Percentiles rank a stretch among this genome's conserved stretches.
Conservation (phyloP, 2,113 vertebrate species). For the Chaenocephalus aceratus region DNA sequence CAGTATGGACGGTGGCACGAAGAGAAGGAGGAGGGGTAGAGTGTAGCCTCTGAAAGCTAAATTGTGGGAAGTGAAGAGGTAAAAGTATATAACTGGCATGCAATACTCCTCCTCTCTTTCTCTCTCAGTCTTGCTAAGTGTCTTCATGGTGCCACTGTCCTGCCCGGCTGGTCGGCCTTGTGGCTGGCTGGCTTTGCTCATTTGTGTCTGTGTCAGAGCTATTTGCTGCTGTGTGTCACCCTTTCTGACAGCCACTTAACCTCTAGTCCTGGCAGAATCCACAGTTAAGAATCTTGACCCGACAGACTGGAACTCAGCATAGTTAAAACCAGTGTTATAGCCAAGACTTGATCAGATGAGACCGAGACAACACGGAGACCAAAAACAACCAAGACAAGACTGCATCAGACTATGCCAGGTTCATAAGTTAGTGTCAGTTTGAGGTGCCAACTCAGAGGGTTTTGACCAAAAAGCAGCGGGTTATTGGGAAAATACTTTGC, state of each 20-base stretch:
- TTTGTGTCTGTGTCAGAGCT: slow-evolving; percentile 70
- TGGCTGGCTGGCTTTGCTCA: slow-evolving; percentile 61
- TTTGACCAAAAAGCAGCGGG: too few species aligned
- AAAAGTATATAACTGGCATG: slow-evolving; percentile 65
- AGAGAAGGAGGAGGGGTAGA: slow-evolving; percentile 49
- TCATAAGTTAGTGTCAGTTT: not conserved
- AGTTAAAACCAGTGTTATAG: slow-evolving; percentile 19
- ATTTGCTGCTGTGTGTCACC: slow-evolving; percentile 52
- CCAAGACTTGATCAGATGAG: slow-evolving; percentile 6
- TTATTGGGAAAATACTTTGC: not conserved
- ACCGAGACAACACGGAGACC: slow-evolving; percentile 18
- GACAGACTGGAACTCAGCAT: slow-evolving; percentile 34
- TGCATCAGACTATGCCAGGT: not conserved
- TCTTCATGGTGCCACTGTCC: slow-evolving; percentile 62
- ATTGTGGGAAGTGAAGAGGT: slow-evolving; percentile 64
- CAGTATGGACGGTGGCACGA: slow-evolving; percentile 68
- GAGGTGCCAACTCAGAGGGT: not conserved
- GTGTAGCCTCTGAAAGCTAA: slow-evolving; percentile 61
- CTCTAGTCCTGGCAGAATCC: slow-evolving; percentile 58
- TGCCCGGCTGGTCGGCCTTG: slow-evolving; percentile 47
- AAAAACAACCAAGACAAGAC: slow-evolving; percentile 14
- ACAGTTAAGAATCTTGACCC: slow-evolving; percentile 39
- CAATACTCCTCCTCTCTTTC: slow-evolving; percentile 34
- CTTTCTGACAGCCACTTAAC: slow-evolving; percentile 74
- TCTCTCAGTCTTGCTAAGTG: slow-evolving; percentile 55